These are phyloP conservation scores for Parnassius orleans DNA, from an alignment of 2,888 invertebrate genomes.

Conservation along the genomic window DNA sequence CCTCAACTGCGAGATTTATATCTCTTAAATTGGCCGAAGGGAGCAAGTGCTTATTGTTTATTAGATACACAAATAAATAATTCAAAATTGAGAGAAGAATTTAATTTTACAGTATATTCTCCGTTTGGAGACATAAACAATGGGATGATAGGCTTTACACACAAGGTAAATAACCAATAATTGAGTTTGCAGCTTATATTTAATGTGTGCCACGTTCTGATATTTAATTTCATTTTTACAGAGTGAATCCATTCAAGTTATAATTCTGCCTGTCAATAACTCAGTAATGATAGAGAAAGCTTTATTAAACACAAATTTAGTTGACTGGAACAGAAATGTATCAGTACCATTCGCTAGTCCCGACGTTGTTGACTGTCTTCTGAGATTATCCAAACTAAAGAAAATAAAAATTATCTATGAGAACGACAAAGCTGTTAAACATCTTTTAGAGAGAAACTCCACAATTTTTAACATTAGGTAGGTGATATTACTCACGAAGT, in stretches of 20 bases:
- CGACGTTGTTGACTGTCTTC: conserved; percentile 30
- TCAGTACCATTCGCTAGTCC: conserved; percentile 31
- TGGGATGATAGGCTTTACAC: conserved; percentile 40
- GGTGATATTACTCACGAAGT: neutral
- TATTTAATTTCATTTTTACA: conserved; percentile 20
- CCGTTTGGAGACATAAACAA: conserved; percentile 41
- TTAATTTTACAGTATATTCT: conserved; percentile 42
- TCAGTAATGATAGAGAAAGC: conserved; percentile 34
- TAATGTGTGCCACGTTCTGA: neutral
- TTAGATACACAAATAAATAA: conserved; percentile 35
- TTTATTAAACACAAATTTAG: conserved; percentile 32
- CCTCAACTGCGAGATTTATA: conserved; percentile 36
- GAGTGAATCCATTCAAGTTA: conserved; percentile 27
- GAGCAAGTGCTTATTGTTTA: conserved; percentile 37
- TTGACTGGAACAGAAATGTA: conserved; percentile 34
- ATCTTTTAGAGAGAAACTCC: conserved; percentile 29
- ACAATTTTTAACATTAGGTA: conserved; percentile 29
- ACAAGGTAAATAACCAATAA: conserved; percentile 33
- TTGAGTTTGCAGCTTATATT: neutral
- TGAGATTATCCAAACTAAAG: conserved; percentile 28
- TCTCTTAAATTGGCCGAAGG: conserved; percentile 37
- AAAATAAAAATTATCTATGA: conserved; percentile 19
- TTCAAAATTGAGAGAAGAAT: conserved; percentile 33
- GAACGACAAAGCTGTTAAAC: conserved; percentile 28
- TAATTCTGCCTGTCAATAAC: conserved; percentile 33